A percentile compares a stretch with the other conserved stretches of the same genome.
Evolutionary conservation across 2,113 vertebrate genomes (phyloP).

Genomic region (Ramphastos sulfuratus): DNA sequence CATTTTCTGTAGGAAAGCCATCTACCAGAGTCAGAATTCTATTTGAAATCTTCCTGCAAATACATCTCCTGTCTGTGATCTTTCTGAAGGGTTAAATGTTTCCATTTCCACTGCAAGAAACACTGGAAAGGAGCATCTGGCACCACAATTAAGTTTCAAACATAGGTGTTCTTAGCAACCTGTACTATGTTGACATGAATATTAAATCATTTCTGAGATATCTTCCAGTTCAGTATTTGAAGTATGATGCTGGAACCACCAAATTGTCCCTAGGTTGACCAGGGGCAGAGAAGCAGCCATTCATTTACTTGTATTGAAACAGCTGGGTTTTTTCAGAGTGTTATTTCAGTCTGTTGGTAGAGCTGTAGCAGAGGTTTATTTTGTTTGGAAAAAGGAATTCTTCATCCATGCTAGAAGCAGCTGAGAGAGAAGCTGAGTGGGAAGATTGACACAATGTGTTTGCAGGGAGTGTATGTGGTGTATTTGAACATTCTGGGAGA

Average conservation of each 20-base stretch:
- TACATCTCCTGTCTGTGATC: background rate
- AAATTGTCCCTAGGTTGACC: background rate
- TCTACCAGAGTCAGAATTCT: background rate
- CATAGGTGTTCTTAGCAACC: background rate
- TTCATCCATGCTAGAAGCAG: background rate
- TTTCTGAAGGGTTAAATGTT: background rate
- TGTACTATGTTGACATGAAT: background rate
- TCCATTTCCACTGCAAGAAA: background rate
- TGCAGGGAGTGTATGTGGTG: background rate
- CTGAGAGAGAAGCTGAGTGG: background rate
- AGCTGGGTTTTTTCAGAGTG: background rate
- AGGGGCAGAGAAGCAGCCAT: background rate
- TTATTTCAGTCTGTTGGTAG: background rate
- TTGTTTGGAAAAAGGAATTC: background rate
- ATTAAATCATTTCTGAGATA: background rate
- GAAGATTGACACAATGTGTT: background rate
- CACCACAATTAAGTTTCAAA: background rate
- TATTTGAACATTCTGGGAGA: background rate
- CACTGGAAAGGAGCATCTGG: background rate
- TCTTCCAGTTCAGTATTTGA: background rate
- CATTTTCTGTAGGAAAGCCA: background rate
- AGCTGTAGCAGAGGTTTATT: background rate
- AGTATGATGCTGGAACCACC: background rate
- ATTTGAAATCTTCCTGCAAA: background rate
- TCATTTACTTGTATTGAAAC: background rate